phyloP scores from a whole-genome alignment of 2,797 vertebrate genomes.

The Hydrolagus colliei region DNA sequence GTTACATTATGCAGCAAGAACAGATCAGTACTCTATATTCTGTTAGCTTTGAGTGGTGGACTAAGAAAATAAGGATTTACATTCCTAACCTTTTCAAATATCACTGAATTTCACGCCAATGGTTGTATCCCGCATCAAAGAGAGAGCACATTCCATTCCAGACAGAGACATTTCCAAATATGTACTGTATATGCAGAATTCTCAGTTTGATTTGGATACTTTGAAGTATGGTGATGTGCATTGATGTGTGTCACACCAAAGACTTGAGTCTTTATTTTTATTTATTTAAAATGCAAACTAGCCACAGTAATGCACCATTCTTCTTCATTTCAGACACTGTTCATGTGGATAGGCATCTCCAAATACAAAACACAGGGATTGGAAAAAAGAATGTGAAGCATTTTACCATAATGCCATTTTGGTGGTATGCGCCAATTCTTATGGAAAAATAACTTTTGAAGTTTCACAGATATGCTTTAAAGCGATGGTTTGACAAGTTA shows the following conservation, averaged over 20 bases:
- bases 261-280: neutral
- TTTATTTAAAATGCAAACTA: neutral
- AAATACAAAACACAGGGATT: no score
- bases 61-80: neutral
- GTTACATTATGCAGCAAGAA: neutral
- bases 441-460: neutral
- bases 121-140: no score
- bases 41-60: neutral
- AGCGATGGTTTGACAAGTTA: constrained; percentile 1
- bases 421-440: neutral
- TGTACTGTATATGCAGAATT: no score
- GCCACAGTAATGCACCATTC: neutral
- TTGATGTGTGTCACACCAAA: neutral
- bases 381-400: no score
- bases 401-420: neutral
- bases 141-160: no score
- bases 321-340: neutral
- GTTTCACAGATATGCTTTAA: neutral
- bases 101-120: neutral
- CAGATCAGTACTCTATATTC: neutral
- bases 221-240: no score
- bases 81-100: neutral
- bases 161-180: no score
- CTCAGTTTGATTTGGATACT: no score
- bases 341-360: no score